A percentile compares a stretch with the other conserved stretches of the same genome.
Evolutionary conservation across 2,113 vertebrate genomes (phyloP).

Genomic region (Lasiurus borealis): DNA sequence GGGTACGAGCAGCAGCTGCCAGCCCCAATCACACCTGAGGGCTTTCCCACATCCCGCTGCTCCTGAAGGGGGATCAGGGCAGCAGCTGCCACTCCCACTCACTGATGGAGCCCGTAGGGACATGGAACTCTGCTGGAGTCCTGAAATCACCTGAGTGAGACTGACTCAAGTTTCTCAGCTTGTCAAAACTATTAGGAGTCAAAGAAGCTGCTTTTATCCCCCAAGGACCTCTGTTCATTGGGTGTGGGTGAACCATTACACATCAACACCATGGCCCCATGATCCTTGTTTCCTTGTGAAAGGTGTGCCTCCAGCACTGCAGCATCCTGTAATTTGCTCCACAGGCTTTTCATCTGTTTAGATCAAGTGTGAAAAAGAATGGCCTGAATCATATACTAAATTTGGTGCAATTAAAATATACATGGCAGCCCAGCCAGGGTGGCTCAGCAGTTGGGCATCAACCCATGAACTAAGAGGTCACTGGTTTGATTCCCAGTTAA

Average conservation of each 20-base stretch:
- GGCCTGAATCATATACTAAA: background rate
- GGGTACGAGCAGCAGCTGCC: too few relatives aligned
- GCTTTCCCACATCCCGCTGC: too few relatives aligned
- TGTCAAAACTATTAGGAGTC: slow-evolving; percentile 5
- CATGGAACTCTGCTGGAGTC: background rate
- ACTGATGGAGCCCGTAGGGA: too few relatives aligned
- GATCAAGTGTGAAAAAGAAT: slow-evolving; percentile 38
- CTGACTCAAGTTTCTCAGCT: background rate
- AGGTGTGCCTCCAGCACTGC: background rate
- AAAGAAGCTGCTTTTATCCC: background rate
- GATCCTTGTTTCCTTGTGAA: slow-evolving; percentile 28
- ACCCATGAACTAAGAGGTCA: too few relatives aligned
- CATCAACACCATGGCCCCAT: background rate
- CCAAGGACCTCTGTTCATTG: background rate
- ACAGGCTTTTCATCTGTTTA: slow-evolving; percentile 14
- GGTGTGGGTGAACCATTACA: background rate
- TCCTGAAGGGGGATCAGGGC: too few relatives aligned
- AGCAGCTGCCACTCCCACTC: too few relatives aligned
- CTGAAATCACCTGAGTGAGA: background rate
- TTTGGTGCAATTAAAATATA: background rate
- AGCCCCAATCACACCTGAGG: too few relatives aligned
- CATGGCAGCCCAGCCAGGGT: too few relatives aligned
- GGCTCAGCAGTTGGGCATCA: too few relatives aligned
- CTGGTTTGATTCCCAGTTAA: too few relatives aligned
- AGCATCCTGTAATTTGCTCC: background rate